Conservation (phyloP, 2,113 vertebrate genomes). For the Notarius lentiginosus region DNA sequence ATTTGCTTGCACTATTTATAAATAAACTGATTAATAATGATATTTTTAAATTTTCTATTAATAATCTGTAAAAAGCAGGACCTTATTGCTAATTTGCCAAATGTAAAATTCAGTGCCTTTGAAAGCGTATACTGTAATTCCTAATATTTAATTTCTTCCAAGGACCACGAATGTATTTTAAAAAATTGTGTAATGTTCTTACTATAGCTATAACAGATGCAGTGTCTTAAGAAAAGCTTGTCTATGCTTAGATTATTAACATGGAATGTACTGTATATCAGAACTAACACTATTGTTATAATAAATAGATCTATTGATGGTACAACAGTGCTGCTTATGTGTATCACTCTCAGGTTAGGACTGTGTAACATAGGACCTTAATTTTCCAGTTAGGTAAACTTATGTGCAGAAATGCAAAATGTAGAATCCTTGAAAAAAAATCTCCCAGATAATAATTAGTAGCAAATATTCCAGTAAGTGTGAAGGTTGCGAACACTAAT, state of each 20-base stretch:
- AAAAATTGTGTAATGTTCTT: background rate
- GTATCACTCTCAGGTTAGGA: background rate
- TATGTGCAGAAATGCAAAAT: background rate
- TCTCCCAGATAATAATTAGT: background rate
- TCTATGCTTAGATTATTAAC: background rate
- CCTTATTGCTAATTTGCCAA: background rate
- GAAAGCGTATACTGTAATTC: background rate
- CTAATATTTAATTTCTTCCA: background rate
- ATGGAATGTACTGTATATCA: background rate
- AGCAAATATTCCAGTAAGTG: background rate
- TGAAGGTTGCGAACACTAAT: background rate
- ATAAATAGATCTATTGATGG: constrained; percentile 7
- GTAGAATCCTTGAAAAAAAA: background rate
- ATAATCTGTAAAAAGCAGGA: background rate
- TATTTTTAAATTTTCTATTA: background rate
- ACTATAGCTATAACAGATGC: background rate
- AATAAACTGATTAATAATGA: background rate
- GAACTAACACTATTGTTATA: background rate
- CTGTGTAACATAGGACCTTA: background rate
- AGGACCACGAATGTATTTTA: background rate
- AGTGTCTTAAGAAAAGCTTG: background rate
- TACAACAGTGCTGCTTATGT: background rate
- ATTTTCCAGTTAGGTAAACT: background rate
- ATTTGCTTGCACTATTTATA: constrained; percentile 11
- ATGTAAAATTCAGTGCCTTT: constrained; percentile 20